phyloP scores from a whole-genome alignment of 2,797 vertebrate genomes.

The Phataginus tricuspis region DNA sequence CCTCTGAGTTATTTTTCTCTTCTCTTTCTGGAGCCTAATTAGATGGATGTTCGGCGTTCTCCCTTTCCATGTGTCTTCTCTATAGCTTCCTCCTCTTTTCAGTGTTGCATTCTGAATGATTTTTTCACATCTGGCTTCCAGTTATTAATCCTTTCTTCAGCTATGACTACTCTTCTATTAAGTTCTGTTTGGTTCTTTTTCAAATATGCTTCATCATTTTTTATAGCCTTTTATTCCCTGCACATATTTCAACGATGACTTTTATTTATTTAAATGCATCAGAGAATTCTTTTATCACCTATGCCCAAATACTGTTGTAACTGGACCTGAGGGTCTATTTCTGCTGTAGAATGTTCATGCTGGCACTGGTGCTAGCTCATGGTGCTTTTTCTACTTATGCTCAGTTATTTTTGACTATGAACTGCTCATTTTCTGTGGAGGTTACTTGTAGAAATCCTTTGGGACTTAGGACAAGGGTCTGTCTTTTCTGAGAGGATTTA shows the following conservation, averaged over 20 bases:
- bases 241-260: background rate
- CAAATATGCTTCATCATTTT: background rate
- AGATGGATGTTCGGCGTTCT: fast-evolving
- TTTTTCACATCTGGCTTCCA: background rate
- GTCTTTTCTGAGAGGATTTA: background rate
- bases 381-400: background rate
- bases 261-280: background rate
- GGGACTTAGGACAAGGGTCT: background rate
- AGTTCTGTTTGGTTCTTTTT: background rate
- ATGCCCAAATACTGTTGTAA: background rate
- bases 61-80: background rate
- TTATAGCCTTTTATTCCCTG: background rate
- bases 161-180: background rate
- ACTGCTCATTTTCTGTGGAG: background rate
- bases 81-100: background rate
- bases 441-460: background rate
- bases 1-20: background rate
- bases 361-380: background rate
- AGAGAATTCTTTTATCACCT: background rate
- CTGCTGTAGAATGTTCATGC: background rate
- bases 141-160: background rate
- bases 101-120: fast-evolving
- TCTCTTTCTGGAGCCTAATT: background rate
- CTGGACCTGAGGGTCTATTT: background rate
- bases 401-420: background rate